Conservation (phyloP, 2,797 vertebrate genomes). For the Moxostoma hubbsi region DNA sequence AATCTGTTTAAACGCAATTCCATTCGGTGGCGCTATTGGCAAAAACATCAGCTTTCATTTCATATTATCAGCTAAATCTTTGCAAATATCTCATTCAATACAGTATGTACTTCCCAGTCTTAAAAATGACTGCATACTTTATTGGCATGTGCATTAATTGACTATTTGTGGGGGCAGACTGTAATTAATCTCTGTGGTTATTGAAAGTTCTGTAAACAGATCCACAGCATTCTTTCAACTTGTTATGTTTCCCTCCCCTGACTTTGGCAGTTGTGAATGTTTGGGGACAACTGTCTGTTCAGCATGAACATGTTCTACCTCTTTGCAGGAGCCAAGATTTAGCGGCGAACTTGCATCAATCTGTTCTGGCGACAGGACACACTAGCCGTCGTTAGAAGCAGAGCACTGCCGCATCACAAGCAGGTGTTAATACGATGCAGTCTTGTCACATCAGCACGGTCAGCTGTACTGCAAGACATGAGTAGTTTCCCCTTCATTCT, state of each 20-base stretch:
- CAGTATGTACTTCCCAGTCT: background rate
- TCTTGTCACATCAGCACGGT: conserved; percentile 41
- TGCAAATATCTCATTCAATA: background rate
- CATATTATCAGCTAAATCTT: background rate
- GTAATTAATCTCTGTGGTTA: conserved; percentile 57
- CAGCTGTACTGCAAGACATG: conserved; percentile 7
- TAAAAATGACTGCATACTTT: background rate
- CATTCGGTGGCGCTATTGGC: too few relatives aligned
- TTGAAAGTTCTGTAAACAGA: conserved; percentile 55
- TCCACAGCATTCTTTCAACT: conserved; percentile 41
- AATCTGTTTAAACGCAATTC: too few relatives aligned
- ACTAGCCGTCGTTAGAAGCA: conserved; percentile 18
- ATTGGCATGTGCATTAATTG: conserved; percentile 38
- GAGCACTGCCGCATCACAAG: conserved; percentile 24
- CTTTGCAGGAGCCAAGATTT: conserved; percentile 42
- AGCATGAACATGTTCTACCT: conserved; percentile 47
- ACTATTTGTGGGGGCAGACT: conserved; percentile 38
- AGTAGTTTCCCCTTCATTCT: conserved; percentile 11
- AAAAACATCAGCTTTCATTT: background rate
- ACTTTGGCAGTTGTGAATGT: conserved; percentile 49
- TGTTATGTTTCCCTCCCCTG: conserved; percentile 49
- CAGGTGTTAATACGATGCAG: conserved; percentile 48
- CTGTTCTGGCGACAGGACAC: conserved; percentile 25
- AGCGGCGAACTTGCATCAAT: conserved; percentile 43
- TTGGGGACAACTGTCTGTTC: conserved; percentile 54